Evolutionary conservation across 1,140 invertebrate genomes (phyloP).

Genomic region (Bradynema listronoti): DNA sequence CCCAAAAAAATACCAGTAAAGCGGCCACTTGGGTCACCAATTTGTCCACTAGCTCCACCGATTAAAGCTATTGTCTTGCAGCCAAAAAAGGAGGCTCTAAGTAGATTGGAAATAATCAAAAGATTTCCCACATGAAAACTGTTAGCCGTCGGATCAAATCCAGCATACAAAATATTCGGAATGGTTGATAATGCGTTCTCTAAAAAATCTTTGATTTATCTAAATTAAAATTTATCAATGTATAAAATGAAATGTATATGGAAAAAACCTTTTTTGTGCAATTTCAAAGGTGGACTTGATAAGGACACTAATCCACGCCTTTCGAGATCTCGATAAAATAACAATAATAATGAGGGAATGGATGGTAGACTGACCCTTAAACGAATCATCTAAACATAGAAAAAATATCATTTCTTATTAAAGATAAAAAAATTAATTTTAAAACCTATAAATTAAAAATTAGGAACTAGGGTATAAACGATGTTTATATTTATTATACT

Average conservation of each 20-base stretch:
- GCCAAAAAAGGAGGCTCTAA: conserved; percentile 64
- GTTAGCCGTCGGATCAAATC: conserved; percentile 92
- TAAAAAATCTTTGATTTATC: neutral
- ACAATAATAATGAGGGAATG: neutral
- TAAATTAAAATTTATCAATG: neutral
- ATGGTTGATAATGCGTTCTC: conserved; percentile 21
- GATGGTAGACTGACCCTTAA: neutral
- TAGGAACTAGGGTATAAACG: neutral
- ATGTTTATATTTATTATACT: neutral
- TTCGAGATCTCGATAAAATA: conserved; percentile 15
- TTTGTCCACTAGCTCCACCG: conserved; percentile 83
- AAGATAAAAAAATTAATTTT: neutral
- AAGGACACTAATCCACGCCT: conserved; percentile 6
- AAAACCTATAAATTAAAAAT: neutral
- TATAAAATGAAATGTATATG: conserved; percentile 7
- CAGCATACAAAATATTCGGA: conserved; percentile 73
- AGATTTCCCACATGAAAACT: conserved; percentile 94
- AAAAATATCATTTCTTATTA: neutral
- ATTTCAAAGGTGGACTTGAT: conserved; percentile 18
- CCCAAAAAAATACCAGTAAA: conserved; percentile 60
- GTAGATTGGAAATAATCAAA: conserved; percentile 76
- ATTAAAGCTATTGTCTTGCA: conserved; percentile 63
- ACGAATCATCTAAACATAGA: neutral
- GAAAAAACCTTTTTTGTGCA: conserved; percentile 13
- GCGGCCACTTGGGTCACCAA: conserved; percentile 89